phyloP scores from a whole-genome alignment of 1,140 invertebrate species.

The Ceratitis capitata region DNA sequence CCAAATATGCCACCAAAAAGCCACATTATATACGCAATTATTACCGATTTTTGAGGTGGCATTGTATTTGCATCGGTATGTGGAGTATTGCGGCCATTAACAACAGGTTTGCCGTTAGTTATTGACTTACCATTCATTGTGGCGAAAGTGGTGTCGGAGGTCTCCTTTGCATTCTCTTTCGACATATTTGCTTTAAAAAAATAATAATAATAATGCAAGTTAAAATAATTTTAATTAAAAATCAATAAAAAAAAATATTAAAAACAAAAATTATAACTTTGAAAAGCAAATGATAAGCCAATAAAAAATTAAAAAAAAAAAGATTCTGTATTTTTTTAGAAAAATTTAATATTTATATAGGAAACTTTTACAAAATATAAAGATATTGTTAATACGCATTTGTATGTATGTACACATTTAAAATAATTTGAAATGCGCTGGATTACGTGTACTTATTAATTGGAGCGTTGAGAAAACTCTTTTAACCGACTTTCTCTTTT shows the following conservation, averaged over 20 bases:
- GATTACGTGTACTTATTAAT: constrained; percentile 19
- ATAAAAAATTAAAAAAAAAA: neutral
- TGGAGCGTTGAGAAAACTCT: neutral
- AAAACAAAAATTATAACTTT: neutral
- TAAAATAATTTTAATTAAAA: neutral
- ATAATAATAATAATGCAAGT: neutral
- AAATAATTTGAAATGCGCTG: neutral
- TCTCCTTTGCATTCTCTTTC: neutral
- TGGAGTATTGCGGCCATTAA: neutral
- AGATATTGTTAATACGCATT: too few species aligned
- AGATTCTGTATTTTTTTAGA: too few species aligned
- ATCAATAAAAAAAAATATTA: neutral
- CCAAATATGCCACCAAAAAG: constrained; percentile 87
- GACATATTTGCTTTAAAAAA: neutral
- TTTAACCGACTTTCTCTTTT: constrained; percentile 39
- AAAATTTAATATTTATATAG: too few species aligned
- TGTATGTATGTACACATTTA: too few species aligned
- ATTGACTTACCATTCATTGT: neutral
- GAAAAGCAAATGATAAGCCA: too few species aligned
- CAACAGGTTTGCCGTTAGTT: constrained; percentile 13
- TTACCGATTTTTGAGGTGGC: constrained; percentile 72
- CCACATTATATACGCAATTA: constrained; percentile 84
- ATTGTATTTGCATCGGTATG: constrained; percentile 44
- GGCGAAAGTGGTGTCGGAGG: neutral
- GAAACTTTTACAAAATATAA: too few species aligned